phyloP scores from a whole-genome alignment of 1,140 invertebrate genomes.

The Drosophila bifasciata region DNA sequence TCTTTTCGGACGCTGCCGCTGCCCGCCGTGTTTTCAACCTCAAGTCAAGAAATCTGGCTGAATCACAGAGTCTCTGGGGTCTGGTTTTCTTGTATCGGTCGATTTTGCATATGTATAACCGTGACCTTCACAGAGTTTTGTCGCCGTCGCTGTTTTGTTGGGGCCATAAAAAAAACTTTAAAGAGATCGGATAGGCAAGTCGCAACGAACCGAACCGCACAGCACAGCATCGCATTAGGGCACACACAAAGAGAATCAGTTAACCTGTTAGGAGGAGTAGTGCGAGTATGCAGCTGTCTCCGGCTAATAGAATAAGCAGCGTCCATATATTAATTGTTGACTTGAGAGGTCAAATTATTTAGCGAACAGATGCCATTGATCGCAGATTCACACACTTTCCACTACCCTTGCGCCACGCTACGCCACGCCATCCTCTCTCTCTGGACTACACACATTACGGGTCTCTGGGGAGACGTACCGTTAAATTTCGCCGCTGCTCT shows the following conservation, averaged over 20 bases:
- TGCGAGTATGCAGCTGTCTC: slow-evolving; percentile 23
- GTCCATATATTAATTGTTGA: slow-evolving; percentile 70
- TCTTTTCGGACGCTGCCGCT: slow-evolving; percentile 20
- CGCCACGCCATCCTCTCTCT: too few relatives aligned
- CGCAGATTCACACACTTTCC: slow-evolving; percentile 60
- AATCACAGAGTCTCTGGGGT: slow-evolving; percentile 36
- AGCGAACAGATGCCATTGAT: slow-evolving; percentile 74
- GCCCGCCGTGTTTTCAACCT: too few relatives aligned
- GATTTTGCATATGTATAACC: slow-evolving; percentile 72
- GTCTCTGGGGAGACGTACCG: slow-evolving; percentile 37
- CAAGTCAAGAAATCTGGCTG: slow-evolving; percentile 21
- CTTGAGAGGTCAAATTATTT: slow-evolving; percentile 79
- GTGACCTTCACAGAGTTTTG: slow-evolving; percentile 67
- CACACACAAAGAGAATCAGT: slow-evolving; percentile 22
- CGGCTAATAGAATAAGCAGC: slow-evolving; percentile 71
- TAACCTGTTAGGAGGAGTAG: slow-evolving; percentile 36
- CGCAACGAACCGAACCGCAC: too few relatives aligned
- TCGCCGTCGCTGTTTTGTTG: slow-evolving; percentile 28
- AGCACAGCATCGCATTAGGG: too few relatives aligned
- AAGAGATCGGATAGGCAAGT: too few relatives aligned
- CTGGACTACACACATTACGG: neutral
- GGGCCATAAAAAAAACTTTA: slow-evolving; percentile 54
- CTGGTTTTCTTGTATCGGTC: slow-evolving; percentile 58
- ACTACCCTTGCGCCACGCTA: neutral
- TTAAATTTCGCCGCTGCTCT: slow-evolving; percentile 73